Evolutionary conservation across 2,113 vertebrate species (phyloP).

Genomic region (Prietella phreatophila): DNA sequence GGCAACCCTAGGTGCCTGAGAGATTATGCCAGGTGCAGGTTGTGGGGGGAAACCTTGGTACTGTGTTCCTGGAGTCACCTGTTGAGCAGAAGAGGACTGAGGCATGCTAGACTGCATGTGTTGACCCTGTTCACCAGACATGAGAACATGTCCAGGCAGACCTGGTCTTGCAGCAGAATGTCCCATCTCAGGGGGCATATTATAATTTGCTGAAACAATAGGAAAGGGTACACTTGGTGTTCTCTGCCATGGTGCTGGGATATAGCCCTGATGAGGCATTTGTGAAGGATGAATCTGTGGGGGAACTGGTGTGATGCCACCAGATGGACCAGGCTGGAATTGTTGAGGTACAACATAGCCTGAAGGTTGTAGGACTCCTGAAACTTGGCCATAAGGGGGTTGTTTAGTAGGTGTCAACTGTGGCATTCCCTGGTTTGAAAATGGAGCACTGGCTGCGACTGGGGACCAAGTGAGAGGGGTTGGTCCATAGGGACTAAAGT

Average conservation of each 20-base stretch:
- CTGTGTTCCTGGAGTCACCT: slow-evolving; percentile 38
- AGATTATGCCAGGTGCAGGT: background rate
- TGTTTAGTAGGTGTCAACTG: slow-evolving; percentile 6
- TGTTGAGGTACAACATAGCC: slow-evolving; percentile 31
- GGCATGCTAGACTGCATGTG: slow-evolving; percentile 27
- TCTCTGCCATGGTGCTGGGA: slow-evolving; percentile 35
- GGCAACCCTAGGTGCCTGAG: slow-evolving; percentile 2
- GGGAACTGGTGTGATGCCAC: slow-evolving; percentile 26
- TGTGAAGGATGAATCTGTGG: slow-evolving; percentile 28
- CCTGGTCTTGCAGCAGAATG: slow-evolving; percentile 28
- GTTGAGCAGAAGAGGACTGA: slow-evolving; percentile 36
- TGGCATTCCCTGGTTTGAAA: slow-evolving; percentile 36
- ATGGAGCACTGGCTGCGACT: slow-evolving; percentile 1
- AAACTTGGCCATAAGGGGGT: slow-evolving; percentile 12
- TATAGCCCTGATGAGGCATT: slow-evolving; percentile 32
- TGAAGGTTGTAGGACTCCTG: slow-evolving; percentile 2
- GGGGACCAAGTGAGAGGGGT: slow-evolving; percentile 31
- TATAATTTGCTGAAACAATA: slow-evolving; percentile 23
- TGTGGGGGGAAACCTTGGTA: slow-evolving; percentile 37
- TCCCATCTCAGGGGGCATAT: slow-evolving; percentile 25
- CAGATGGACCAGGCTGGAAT: slow-evolving; percentile 34
- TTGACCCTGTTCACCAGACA: slow-evolving; percentile 34
- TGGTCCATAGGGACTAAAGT: slow-evolving; percentile 1
- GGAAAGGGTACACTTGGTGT: slow-evolving; percentile 3
- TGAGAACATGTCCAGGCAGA: slow-evolving; percentile 20